Percentiles rank a stretch among this genome's conserved stretches.
phyloP scores from a whole-genome alignment of 2,113 vertebrate genomes.

The Oreochromis spilurus region DNA sequence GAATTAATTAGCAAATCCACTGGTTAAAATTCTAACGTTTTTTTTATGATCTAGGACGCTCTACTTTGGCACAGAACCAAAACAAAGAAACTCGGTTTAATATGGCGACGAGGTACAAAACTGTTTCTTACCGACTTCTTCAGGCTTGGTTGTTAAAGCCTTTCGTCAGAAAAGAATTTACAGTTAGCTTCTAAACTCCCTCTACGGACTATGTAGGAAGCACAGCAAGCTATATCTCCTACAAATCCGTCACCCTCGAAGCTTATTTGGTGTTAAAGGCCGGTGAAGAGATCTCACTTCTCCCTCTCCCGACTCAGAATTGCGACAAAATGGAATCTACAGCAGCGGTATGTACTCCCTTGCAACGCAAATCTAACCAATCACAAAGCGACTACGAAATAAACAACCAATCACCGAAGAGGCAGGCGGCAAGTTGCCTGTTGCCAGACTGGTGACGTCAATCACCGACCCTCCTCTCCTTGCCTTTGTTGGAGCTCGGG shows the following conservation, averaged over 20 bases:
- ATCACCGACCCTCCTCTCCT: neutral
- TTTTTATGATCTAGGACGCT: neutral
- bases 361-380: slow-evolving; percentile 45
- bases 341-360: slow-evolving; percentile 38
- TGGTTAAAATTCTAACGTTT: rapidly evolving
- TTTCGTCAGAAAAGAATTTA: slow-evolving; percentile 28
- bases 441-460: slow-evolving; percentile 73
- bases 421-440: slow-evolving; percentile 22
- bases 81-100: slow-evolving; percentile 72
- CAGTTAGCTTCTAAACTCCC: slow-evolving; percentile 8
- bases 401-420: slow-evolving; percentile 50
- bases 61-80: slow-evolving; percentile 47
- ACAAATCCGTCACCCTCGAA: slow-evolving; percentile 14
- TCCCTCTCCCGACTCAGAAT: slow-evolving; percentile 53
- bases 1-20: rapidly evolving
- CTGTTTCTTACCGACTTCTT: slow-evolving; percentile 74
- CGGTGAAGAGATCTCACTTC: neutral
- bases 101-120: slow-evolving; percentile 61
- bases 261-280: neutral
- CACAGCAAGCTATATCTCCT: slow-evolving; percentile 46
- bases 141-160: slow-evolving; percentile 57
- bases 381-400: neutral
- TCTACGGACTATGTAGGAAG: slow-evolving; percentile 23
- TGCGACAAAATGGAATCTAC: slow-evolving; percentile 77
- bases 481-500: slow-evolving; percentile 47